Conservation (phyloP, 92 coral and sea anemone genomes). For the Plumapathes pennacea region DNA sequence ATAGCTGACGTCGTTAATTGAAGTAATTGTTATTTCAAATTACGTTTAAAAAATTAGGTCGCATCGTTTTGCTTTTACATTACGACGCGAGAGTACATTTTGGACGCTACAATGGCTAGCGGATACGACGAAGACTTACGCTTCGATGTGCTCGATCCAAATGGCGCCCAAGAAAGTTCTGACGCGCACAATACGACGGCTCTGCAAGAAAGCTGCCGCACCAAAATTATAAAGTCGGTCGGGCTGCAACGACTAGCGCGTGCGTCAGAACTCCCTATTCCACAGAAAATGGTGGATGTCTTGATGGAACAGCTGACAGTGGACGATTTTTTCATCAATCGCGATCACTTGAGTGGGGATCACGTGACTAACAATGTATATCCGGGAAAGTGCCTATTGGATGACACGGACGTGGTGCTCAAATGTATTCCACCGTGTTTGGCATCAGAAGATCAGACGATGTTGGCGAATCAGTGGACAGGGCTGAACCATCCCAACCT, state of each 20-base stretch:
- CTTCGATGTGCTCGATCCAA: conserved; percentile 80
- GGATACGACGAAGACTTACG: too few species aligned
- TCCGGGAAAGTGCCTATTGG: conserved; percentile 95
- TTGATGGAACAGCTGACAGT: conserved; percentile 79
- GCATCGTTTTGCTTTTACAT: too few species aligned
- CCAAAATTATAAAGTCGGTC: conserved; percentile 78
- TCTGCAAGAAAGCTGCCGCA: conserved; percentile 85
- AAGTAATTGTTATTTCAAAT: too few species aligned
- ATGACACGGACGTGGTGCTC: conserved; percentile 82
- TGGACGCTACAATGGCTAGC: too few species aligned
- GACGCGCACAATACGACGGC: conserved; percentile 38
- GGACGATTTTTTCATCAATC: conserved; percentile 88
- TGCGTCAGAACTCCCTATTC: conserved; percentile 86
- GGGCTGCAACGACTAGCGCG: conserved; percentile 86
- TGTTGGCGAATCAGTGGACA: conserved; percentile 76
- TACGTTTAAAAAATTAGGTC: too few species aligned
- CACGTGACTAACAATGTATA: conserved; percentile 83
- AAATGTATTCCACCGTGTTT: conserved; percentile 80
- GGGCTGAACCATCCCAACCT: conserved; percentile 73
- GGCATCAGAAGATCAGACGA: conserved; percentile 58
- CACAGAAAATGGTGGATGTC: conserved; percentile 75
- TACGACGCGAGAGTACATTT: too few species aligned
- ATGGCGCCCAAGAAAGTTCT: conserved; percentile 11
- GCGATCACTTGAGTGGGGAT: conserved; percentile 79
- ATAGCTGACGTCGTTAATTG: too few species aligned